phyloP scores from a whole-genome alignment of 2,113 vertebrate genomes.

The Clinocottus analis region DNA sequence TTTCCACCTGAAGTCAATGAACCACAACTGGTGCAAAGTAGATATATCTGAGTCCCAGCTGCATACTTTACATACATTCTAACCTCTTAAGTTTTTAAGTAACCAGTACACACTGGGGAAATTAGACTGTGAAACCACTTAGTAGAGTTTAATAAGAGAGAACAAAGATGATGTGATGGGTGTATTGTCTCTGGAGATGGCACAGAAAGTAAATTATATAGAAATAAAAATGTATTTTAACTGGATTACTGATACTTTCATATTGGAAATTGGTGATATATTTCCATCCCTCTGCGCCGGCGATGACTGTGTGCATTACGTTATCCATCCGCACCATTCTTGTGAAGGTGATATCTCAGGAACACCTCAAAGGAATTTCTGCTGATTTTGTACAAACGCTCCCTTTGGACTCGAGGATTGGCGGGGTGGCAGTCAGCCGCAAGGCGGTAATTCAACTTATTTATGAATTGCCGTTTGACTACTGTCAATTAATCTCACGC shows the following conservation, averaged over 20 bases:
- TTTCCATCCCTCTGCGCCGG: not conserved
- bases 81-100: conserved; percentile 11
- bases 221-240: conserved; percentile 5
- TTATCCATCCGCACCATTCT: not conserved
- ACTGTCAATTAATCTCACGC: not conserved
- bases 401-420: not conserved
- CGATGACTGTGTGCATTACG: not conserved
- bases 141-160: not conserved
- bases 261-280: not conserved
- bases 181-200: not conserved
- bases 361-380: not conserved
- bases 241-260: not conserved
- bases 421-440: not conserved
- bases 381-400: not conserved
- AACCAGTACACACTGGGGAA: conserved; percentile 3
- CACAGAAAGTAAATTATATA: not conserved
- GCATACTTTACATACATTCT: not conserved
- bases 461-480: not conserved
- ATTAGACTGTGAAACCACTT: not conserved
- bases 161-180: not conserved
- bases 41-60: conserved; percentile 27
- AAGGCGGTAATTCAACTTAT: not conserved
- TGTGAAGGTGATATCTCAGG: not conserved
- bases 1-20: conserved; percentile 43
- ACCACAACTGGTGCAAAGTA: conserved; percentile 20